phyloP scores from a whole-genome alignment of 1,140 invertebrate species.

The Drosophila nannoptera region DNA sequence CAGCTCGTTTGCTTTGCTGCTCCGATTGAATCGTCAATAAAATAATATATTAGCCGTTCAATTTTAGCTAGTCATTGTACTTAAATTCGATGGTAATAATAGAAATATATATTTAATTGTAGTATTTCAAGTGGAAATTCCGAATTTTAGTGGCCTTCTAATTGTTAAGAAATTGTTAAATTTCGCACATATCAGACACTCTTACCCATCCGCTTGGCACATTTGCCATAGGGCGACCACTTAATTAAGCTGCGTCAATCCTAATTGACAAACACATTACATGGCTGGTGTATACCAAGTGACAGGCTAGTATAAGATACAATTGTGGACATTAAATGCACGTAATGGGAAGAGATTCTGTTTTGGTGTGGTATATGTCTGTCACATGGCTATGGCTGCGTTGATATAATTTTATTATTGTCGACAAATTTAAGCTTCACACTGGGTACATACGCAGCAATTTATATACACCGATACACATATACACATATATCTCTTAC shows the following conservation, averaged over 20 bases:
- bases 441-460: not conserved
- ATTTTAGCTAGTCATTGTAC: constrained; percentile 18
- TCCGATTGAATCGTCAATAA: constrained; percentile 6
- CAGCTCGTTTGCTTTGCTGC: not conserved
- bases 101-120: constrained; percentile 19
- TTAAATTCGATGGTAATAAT: constrained; percentile 23
- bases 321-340: constrained; percentile 24
- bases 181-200: not conserved
- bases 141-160: not conserved
- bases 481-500: not conserved
- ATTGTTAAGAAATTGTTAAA: not conserved
- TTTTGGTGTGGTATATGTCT: constrained; percentile 19
- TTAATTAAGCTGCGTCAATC: constrained; percentile 7
- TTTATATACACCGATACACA: constrained; percentile 16
- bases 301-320: constrained; percentile 20
- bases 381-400: constrained; percentile 31
- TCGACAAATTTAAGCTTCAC: constrained; percentile 52
- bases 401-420: constrained; percentile 50
- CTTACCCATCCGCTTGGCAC: not conserved
- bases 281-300: constrained; percentile 1
- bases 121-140: constrained; percentile 4
- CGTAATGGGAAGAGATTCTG: constrained; percentile 11
- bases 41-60: constrained; percentile 12
- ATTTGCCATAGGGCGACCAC: constrained; percentile 1
- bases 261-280: constrained; percentile 18